Conservation (phyloP, 2,888 invertebrate species). For the Merodon equestris region DNA sequence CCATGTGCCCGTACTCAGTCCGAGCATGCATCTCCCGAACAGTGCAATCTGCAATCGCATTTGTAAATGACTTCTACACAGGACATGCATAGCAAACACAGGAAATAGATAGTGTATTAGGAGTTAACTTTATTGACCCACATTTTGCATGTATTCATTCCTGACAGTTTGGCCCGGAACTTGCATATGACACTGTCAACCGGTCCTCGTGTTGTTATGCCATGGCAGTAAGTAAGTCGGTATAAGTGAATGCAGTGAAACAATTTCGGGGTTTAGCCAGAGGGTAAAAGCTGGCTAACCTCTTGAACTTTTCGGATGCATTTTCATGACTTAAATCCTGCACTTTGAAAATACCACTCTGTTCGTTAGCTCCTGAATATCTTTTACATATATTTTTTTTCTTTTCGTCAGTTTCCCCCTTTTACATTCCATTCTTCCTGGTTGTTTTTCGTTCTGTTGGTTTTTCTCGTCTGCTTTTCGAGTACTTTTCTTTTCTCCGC, state of each 20-base stretch:
- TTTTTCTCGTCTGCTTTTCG: too few relatives aligned
- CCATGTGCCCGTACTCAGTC: neutral
- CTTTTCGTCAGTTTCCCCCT: constrained; percentile 7
- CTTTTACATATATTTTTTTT: constrained; percentile 24
- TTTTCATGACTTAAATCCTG: constrained; percentile 59
- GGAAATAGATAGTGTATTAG: constrained; percentile 60
- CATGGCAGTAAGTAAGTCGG: too few relatives aligned
- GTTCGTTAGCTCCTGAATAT: constrained; percentile 19
- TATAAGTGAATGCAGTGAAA: constrained; percentile 6
- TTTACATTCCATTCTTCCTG: neutral
- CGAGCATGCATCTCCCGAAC: neutral
- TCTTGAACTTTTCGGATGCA: constrained; percentile 61
- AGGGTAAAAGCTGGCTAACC: constrained; percentile 55
- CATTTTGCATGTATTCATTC: constrained; percentile 55
- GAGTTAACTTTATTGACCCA: constrained; percentile 65
- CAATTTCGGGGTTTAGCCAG: constrained; percentile 48
- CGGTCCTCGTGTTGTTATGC: too few relatives aligned
- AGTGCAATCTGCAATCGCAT: constrained; percentile 31
- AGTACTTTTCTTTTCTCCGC: too few relatives aligned
- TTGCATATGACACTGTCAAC: too few relatives aligned
- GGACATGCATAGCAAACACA: constrained; percentile 45
- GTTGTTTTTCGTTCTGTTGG: too few relatives aligned
- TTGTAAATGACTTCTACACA: constrained; percentile 43
- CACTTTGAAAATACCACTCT: constrained; percentile 52
- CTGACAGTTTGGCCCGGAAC: neutral